Evolutionary conservation across 2,797 vertebrate genomes (phyloP).

Genomic region (Silurus aristotelis): DNA sequence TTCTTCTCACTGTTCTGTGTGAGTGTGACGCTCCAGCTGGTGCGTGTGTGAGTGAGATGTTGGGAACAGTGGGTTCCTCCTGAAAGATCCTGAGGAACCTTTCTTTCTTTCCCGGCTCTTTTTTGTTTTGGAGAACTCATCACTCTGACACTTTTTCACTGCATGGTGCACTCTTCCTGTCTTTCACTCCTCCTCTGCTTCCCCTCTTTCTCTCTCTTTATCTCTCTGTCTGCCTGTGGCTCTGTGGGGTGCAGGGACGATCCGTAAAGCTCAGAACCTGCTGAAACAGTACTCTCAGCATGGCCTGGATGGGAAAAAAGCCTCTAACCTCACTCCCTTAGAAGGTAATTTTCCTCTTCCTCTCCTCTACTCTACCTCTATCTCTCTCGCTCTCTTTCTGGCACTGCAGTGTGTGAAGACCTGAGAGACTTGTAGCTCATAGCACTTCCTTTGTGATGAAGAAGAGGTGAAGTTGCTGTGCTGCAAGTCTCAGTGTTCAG

Average conservation of each 20-base stretch:
- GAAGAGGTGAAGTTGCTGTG: conserved; percentile 50
- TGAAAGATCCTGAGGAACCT: background rate
- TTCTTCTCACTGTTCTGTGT: conserved; percentile 55
- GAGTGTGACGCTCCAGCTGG: conserved; percentile 19
- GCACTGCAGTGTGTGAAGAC: background rate
- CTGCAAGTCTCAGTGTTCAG: conserved; percentile 20
- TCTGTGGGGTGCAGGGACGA: conserved; percentile 92
- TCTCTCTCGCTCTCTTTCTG: background rate
- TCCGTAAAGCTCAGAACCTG: conserved; percentile 99
- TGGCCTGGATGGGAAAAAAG: conserved; percentile 99
- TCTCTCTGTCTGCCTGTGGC: conserved; percentile 54
- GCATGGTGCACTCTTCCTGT: conserved; percentile 40
- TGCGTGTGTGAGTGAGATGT: conserved; percentile 53
- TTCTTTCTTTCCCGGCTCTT: conserved; percentile 29
- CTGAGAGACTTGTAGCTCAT: conserved; percentile 44
- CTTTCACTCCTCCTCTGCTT: conserved; percentile 60
- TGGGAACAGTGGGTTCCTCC: conserved; percentile 60
- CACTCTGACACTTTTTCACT: conserved; percentile 73
- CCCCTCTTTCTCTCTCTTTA: conserved; percentile 59
- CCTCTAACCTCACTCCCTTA: conserved; percentile 97
- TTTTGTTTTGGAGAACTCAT: conserved; percentile 68
- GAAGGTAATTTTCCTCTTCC: conserved; percentile 88
- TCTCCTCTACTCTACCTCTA: conserved; percentile 52
- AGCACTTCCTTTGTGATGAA: conserved; percentile 49
- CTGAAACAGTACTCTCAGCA: conserved; percentile 99